Percentiles rank a stretch among this genome's conserved stretches.
Conservation (phyloP, 2,113 vertebrate species). For the Notiomystis cincta region DNA sequence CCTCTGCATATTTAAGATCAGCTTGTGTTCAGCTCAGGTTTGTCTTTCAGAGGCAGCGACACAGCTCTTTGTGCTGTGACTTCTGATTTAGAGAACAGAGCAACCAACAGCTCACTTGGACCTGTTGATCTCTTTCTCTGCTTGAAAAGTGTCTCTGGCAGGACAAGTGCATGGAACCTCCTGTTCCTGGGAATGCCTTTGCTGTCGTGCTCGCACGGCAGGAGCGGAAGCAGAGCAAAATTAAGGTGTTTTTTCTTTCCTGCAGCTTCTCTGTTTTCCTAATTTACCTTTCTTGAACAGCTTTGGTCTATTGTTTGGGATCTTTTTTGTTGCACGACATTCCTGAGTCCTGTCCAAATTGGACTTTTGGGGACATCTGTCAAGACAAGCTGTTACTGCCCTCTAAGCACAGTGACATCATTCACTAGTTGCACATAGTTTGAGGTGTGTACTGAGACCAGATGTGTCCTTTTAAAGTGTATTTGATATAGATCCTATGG, state of each 20-base stretch:
- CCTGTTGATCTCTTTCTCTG: accelerated
- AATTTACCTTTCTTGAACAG: background rate
- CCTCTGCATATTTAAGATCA: background rate
- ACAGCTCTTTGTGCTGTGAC: accelerated
- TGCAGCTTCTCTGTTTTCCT: background rate
- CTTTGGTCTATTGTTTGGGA: background rate
- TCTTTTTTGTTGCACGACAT: background rate
- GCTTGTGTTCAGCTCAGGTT: background rate
- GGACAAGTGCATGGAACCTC: background rate
- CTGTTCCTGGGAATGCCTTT: background rate
- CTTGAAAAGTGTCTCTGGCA: background rate
- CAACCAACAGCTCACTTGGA: background rate
- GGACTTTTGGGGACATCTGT: background rate
- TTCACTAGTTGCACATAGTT: background rate
- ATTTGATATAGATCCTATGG: background rate
- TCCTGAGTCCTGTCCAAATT: background rate
- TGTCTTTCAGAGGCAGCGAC: background rate
- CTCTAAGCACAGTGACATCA: accelerated
- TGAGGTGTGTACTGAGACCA: background rate
- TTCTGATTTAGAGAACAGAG: background rate
- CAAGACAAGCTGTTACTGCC: background rate
- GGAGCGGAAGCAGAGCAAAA: background rate
- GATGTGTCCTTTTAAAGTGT: background rate
- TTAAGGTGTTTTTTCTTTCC: background rate
- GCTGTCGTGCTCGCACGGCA: accelerated